phyloP scores from a whole-genome alignment of 2,888 invertebrate species.

The Hipparchia semele region DNA sequence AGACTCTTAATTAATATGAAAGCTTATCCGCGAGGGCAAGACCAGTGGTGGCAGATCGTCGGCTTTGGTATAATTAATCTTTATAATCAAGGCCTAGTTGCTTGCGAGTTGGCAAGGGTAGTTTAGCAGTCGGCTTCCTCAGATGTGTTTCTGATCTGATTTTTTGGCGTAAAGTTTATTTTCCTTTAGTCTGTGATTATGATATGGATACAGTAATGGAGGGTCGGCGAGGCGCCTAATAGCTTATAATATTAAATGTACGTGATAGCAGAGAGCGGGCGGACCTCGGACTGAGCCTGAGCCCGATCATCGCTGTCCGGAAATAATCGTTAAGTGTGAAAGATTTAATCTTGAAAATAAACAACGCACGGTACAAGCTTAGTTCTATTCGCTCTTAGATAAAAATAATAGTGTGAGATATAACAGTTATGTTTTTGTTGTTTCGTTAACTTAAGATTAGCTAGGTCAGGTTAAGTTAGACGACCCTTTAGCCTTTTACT shows the following conservation, averaged over 20 bases:
- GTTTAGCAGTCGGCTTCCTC: background rate
- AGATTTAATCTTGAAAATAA: constrained; percentile 48
- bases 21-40: too few species aligned
- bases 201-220: constrained; percentile 81
- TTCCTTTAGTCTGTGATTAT: constrained; percentile 37
- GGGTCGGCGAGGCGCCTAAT: constrained; percentile 77
- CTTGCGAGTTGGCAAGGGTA: background rate
- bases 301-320: constrained; percentile 51
- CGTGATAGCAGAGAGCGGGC: constrained; percentile 62
- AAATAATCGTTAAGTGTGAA: constrained; percentile 64
- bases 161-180: background rate
- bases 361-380: constrained; percentile 32
- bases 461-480: background rate
- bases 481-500: too few species aligned
- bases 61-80: too few species aligned
- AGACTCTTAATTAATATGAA: too few species aligned
- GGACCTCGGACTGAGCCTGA: constrained; percentile 40
- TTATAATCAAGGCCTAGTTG: too few species aligned
- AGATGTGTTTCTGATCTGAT: background rate
- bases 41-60: background rate
- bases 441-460: background rate
- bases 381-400: constrained; percentile 25
- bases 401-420: constrained; percentile 11
- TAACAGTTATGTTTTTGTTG: background rate
- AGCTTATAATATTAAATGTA: constrained; percentile 80